Evolutionary conservation across 2,888 invertebrate genomes (phyloP).

Genomic region (Sisyra terminalis): DNA sequence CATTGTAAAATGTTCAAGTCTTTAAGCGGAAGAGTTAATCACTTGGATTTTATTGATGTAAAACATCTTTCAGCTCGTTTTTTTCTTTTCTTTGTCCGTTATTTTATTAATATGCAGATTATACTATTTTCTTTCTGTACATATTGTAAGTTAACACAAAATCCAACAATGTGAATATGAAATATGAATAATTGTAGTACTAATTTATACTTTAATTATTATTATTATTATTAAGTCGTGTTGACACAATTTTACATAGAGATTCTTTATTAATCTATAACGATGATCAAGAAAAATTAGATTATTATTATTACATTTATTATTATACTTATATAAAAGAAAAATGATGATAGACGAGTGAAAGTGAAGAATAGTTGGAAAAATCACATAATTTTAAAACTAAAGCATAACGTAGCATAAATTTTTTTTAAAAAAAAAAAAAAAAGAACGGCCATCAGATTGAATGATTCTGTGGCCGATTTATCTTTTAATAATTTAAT

Average conservation of each 20-base stretch:
- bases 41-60: too few species aligned
- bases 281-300: slow-evolving; percentile 10
- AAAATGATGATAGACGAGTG: slow-evolving; percentile 14
- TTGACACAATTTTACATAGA: slow-evolving; percentile 26
- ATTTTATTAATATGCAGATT: too few species aligned
- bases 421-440: too few species aligned
- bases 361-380: background rate
- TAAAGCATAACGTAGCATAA: background rate
- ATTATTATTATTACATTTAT: too few species aligned
- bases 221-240: slow-evolving; percentile 25
- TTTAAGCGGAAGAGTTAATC: too few species aligned
- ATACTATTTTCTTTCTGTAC: slow-evolving; percentile 34
- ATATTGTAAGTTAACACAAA: slow-evolving; percentile 31
- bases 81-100: too few species aligned
- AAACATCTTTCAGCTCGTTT: too few species aligned
- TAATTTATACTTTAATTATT: slow-evolving; percentile 23
- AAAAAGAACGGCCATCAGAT: too few species aligned
- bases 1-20: too few species aligned
- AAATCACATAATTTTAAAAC: background rate
- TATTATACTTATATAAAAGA: too few species aligned
- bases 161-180: slow-evolving; percentile 26
- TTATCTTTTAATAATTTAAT: too few species aligned
- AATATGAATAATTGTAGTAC: slow-evolving; percentile 21
- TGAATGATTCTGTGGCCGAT: too few species aligned
- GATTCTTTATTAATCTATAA: slow-evolving; percentile 27